Evolutionary conservation across 2,797 vertebrate species (phyloP).

Genomic region (Capromys pilorides): DNA sequence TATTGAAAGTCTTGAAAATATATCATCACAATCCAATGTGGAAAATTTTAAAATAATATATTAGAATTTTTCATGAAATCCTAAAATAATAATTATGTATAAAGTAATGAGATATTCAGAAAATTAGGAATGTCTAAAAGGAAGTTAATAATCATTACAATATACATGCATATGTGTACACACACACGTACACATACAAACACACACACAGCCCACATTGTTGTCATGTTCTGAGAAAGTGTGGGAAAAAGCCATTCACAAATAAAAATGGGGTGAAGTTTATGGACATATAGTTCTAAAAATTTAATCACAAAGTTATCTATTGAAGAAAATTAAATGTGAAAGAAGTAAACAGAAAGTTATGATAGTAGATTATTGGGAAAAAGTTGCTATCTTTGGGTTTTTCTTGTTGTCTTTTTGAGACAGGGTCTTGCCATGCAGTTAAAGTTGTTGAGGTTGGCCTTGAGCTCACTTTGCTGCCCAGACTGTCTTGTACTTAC

Average conservation of each 20-base stretch:
- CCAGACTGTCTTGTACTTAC: too few relatives aligned
- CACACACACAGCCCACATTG: background rate
- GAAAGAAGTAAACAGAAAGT: background rate
- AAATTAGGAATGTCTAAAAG: background rate
- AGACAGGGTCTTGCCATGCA: too few relatives aligned
- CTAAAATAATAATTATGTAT: background rate
- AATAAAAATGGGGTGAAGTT: background rate
- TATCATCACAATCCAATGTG: background rate
- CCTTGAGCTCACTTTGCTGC: too few relatives aligned
- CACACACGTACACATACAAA: background rate
- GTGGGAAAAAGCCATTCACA: background rate
- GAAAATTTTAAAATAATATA: background rate
- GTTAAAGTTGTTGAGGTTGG: too few relatives aligned
- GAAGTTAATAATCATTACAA: background rate
- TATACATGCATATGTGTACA: background rate
- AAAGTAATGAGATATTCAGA: constrained; percentile 28
- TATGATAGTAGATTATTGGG: background rate
- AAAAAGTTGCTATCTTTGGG: background rate
- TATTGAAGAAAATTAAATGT: constrained; percentile 19
- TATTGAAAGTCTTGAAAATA: background rate
- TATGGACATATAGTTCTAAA: background rate
- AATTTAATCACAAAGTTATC: background rate
- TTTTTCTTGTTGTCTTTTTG: background rate
- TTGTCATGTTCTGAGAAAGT: constrained; percentile 2
- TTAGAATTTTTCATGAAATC: constrained; percentile 39